phyloP scores from a whole-genome alignment of 2,797 vertebrate species.

The Carcharodon carcharias region DNA sequence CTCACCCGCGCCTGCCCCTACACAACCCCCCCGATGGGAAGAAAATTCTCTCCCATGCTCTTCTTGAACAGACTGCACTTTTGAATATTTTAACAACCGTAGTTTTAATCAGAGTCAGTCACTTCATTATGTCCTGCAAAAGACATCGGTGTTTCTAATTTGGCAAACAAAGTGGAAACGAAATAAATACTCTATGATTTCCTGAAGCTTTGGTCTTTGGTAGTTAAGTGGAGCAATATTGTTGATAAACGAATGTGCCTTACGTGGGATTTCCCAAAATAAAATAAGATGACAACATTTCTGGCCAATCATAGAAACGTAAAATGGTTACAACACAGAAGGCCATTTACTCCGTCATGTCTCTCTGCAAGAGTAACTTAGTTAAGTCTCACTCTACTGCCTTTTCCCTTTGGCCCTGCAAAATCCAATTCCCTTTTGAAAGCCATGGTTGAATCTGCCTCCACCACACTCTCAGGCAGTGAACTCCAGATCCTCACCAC shows the following conservation, averaged over 20 bases:
- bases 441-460: neutral
- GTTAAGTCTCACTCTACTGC: neutral
- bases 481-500: neutral
- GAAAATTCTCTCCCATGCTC: neutral
- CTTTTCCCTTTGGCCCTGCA: neutral
- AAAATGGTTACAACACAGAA: too few species aligned
- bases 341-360: neutral
- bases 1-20: too few species aligned
- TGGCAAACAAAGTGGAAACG: slow-evolving; percentile 9
- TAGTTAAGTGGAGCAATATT: neutral
- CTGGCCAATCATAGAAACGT: neutral
- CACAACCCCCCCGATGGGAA: too few species aligned
- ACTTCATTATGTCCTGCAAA: neutral
- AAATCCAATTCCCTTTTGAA: neutral
- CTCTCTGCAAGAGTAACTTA: neutral
- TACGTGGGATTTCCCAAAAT: neutral
- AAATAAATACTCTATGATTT: slow-evolving; percentile 9
- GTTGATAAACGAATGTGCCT: neutral
- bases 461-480: too few species aligned
- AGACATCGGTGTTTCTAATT: neutral
- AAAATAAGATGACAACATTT: neutral
- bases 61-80: neutral
- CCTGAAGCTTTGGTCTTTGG: neutral
- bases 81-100: neutral
- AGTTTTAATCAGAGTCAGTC: neutral